Evolutionary conservation across 1,140 invertebrate genomes (phyloP).

Genomic region (Trigoniulus corallinus): DNA sequence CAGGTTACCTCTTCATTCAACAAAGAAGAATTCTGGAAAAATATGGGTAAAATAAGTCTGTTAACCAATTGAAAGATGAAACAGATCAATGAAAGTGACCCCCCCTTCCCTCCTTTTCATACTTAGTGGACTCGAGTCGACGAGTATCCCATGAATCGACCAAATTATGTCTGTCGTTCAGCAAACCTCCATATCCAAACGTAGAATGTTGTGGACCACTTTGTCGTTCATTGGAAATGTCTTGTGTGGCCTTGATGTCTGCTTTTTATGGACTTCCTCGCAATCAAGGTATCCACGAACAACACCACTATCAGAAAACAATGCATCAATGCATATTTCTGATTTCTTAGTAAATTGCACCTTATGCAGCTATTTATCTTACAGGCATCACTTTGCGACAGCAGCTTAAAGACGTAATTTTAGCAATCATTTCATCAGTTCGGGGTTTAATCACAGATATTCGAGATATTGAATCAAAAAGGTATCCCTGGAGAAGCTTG

Average conservation of each 20-base stretch:
- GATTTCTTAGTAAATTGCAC: background rate
- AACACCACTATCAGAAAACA: background rate
- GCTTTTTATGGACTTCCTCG: background rate
- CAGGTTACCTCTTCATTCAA: no score
- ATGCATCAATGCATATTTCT: no score
- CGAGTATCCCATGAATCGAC: conserved; percentile 14
- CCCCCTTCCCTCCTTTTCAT: no score
- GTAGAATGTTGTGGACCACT: background rate
- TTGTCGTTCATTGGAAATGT: background rate
- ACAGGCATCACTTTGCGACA: background rate
- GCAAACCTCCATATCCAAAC: conserved; percentile 8
- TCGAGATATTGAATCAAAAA: background rate
- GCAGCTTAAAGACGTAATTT: background rate
- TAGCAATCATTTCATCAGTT: background rate
- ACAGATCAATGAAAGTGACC: no score
- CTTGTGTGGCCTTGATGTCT: background rate
- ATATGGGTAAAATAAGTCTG: no score
- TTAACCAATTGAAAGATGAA: no score
- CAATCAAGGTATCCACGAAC: background rate
- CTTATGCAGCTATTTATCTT: no score
- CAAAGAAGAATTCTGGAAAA: no score
- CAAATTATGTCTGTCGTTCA: conserved; percentile 14
- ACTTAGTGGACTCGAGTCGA: background rate
- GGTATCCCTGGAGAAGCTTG: background rate
- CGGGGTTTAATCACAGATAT: background rate